Percentiles rank a stretch among this genome's conserved stretches.
These are phyloP conservation scores for Lagria hirta DNA, from an alignment of 2,888 invertebrate species.

Conservation along the genomic window DNA sequence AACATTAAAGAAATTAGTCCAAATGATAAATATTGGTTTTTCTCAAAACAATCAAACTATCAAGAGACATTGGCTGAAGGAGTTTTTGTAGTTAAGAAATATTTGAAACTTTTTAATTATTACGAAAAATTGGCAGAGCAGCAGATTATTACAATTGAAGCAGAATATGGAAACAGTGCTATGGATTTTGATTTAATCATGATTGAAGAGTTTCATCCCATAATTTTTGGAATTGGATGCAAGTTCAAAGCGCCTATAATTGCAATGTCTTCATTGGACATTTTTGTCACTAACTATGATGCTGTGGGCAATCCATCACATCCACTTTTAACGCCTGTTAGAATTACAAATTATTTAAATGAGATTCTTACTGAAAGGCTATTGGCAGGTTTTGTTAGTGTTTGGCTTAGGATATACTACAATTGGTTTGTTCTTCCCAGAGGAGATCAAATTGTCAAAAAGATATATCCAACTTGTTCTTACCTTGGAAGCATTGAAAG, in stretches of 20 bases:
- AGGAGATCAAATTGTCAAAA: conserved; percentile 4
- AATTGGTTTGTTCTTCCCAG: conserved; percentile 3
- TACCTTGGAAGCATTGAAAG: conserved; percentile 9
- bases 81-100: not conserved
- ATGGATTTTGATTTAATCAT: conserved; percentile 27
- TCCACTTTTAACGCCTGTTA: conserved; percentile 37
- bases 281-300: conserved; percentile 29
- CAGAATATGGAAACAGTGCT: conserved; percentile 1
- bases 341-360: conserved; percentile 18
- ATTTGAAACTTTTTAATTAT: not conserved
- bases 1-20: conserved; percentile 46
- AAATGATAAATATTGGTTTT: conserved; percentile 38
- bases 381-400: conserved; percentile 3
- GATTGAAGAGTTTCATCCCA: conserved; percentile 21
- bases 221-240: conserved; percentile 15
- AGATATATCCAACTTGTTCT: conserved; percentile 6
- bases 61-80: conserved; percentile 5
- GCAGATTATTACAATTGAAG: conserved; percentile 3
- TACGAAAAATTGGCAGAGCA: conserved; percentile 1
- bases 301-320: conserved; percentile 39
- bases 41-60: no score
- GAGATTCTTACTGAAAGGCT: conserved; percentile 18
- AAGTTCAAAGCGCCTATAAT: conserved; percentile 25
- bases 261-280: conserved; percentile 33
- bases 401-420: conserved; percentile 4